These are phyloP conservation scores for Troides oblongomaculatus DNA, from an alignment of 2,888 invertebrate genomes.

Conservation along the genomic window DNA sequence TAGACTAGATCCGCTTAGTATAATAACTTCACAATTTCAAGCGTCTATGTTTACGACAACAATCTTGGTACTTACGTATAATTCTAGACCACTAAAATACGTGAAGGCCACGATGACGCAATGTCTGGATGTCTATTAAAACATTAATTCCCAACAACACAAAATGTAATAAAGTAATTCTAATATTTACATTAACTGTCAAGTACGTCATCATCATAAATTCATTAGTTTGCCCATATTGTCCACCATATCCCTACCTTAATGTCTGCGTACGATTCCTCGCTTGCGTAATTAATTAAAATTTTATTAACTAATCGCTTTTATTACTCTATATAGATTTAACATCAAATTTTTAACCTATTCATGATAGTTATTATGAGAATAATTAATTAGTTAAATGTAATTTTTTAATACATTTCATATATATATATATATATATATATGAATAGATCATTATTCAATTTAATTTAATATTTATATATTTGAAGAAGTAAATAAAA, in stretches of 20 bases:
- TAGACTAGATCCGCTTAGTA: slow-evolving; percentile 28
- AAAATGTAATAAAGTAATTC: slow-evolving; percentile 5
- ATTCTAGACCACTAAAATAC: slow-evolving; percentile 33
- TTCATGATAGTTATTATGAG: too few relatives aligned
- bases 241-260: background rate
- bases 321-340: too few relatives aligned
- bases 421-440: too few relatives aligned
- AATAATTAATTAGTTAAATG: too few relatives aligned
- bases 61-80: slow-evolving; percentile 30
- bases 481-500: too few relatives aligned
- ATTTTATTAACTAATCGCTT: background rate
- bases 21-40: slow-evolving; percentile 23
- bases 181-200: background rate
- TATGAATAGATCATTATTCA: too few relatives aligned
- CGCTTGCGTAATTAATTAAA: background rate
- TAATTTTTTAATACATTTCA: too few relatives aligned
- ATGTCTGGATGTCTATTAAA: slow-evolving; percentile 33
- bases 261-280: too few relatives aligned
- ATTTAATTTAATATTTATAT: too few relatives aligned
- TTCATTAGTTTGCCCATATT: too few relatives aligned
- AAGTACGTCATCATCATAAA: background rate
- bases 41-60: slow-evolving; percentile 28
- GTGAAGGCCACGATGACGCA: slow-evolving; percentile 38
- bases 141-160: slow-evolving; percentile 1
- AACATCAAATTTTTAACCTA: too few relatives aligned